Percentiles rank a stretch among this genome's conserved stretches.
phyloP scores from a whole-genome alignment of 1,140 invertebrate genomes.

The Drosophila obscura region DNA sequence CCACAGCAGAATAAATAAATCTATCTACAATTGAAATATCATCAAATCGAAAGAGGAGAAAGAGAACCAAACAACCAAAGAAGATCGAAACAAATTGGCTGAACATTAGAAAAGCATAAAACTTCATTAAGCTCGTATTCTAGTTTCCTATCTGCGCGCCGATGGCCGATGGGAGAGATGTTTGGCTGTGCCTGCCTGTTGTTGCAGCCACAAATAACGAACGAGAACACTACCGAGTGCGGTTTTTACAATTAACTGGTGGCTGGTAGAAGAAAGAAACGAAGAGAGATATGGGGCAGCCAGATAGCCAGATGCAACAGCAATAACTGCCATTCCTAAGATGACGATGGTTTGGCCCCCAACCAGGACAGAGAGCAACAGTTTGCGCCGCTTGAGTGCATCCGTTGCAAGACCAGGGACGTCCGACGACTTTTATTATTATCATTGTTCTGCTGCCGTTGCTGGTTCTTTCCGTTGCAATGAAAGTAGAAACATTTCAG shows the following conservation, averaged over 20 bases:
- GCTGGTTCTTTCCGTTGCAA: constrained; percentile 28
- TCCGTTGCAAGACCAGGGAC: constrained; percentile 59
- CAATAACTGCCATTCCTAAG: constrained; percentile 24
- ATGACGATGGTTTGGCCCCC: constrained; percentile 47
- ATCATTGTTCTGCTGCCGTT: constrained; percentile 43
- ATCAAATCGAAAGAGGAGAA: constrained; percentile 35
- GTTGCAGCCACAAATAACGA: constrained; percentile 21
- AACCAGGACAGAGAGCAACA: constrained; percentile 44
- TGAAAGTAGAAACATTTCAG: constrained; percentile 46
- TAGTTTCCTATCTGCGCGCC: constrained; percentile 18
- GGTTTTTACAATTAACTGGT: constrained; percentile 71
- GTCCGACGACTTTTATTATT: constrained; percentile 58
- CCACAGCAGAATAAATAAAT: constrained; percentile 21
- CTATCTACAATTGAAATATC: constrained; percentile 68
- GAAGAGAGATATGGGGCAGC: constrained; percentile 44
- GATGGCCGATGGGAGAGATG: not conserved
- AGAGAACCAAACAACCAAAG: not conserved
- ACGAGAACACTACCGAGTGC: constrained; percentile 36
- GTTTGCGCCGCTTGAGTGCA: constrained; percentile 74
- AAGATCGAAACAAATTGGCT: constrained; percentile 62
- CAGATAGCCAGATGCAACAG: constrained; percentile 55
- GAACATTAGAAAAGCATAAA: constrained; percentile 77
- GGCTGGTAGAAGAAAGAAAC: constrained; percentile 11
- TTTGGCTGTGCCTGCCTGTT: no score
- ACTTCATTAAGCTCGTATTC: constrained; percentile 70